Percentiles rank a stretch among this genome's conserved stretches.
Conservation (phyloP, 2,888 invertebrate species). For the Eupithecia abbreviata region DNA sequence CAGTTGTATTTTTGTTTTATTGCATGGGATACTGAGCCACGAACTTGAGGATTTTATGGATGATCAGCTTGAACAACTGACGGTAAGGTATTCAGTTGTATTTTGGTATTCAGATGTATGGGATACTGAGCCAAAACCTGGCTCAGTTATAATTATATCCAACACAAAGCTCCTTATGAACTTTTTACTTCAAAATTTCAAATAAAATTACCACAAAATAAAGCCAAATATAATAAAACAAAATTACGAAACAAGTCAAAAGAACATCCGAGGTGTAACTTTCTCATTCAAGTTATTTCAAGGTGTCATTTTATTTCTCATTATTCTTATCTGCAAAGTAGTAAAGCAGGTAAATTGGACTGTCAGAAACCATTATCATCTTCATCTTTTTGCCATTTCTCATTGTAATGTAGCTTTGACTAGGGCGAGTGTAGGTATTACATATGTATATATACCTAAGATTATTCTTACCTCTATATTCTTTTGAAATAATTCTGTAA, state of each 20-base stretch:
- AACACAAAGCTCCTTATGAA: background rate
- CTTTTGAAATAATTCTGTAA: background rate
- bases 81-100: background rate
- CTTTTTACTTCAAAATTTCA: slow-evolving; percentile 2
- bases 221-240: slow-evolving; percentile 1
- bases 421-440: background rate
- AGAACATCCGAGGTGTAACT: slow-evolving; percentile 4
- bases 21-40: too few relatives aligned
- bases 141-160: background rate
- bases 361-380: slow-evolving; percentile 22
- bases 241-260: slow-evolving; percentile 3
- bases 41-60: too few relatives aligned
- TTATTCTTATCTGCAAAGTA: slow-evolving; percentile 30
- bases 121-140: background rate
- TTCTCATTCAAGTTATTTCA: slow-evolving; percentile 16
- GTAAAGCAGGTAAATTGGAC: slow-evolving; percentile 24
- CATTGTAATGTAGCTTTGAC: background rate
- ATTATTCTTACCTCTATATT: background rate
- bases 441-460: background rate
- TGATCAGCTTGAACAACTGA: too few relatives aligned
- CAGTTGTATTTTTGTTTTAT: too few relatives aligned
- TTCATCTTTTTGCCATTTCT: slow-evolving; percentile 20
- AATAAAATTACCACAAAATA: slow-evolving; percentile 7
- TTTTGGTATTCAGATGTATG: too few relatives aligned
- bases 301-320: slow-evolving; percentile 22